Evolutionary conservation across 2,797 vertebrate species (phyloP), one percentile per base, ranked within the genome.

Genomic region (Lerista edwardsae): DNA sequence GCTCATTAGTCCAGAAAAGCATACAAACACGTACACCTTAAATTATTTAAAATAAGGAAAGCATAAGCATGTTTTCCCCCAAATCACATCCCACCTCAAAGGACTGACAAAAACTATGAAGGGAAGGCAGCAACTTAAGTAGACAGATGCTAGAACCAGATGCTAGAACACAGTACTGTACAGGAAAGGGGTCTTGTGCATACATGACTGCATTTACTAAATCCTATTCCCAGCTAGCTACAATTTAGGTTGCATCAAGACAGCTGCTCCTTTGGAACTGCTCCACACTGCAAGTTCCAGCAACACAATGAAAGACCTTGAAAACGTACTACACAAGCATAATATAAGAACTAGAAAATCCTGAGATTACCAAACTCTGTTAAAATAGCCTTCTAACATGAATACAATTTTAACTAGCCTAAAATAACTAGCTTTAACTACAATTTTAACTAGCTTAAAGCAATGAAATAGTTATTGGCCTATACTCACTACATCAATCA

Each of bases 1-100:
- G 2, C 39, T 80, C 8, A 55, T 75, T 84, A 90, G 81, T 75
- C 64, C 15, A 0, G 39, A 86, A 83, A 23, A 81, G 82, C 68
- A 81, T 10, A 29, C 78, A 67, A 87, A 77, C 77, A 88, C 86
- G 79, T 12, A 90, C 6, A 25, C 2, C 80, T 41, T 91, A 82
- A 89, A 80, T 91, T 78, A 87, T 44, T 86, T 87, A 90, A 77
- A 82, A 83, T 71, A 69, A 25, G 47, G 47, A 12, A 82, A 87
- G 47, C 41, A 79, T 83, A 23, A 29, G 5, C 6, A 62, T 31
- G 34, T 2, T 47, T 86, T 39, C 41, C 34, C 72, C 72, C 67
- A 79, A 82, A 57, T 44, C n/a, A 8, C 55, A 81, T 51, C 29
- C 78, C 1, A 67, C 27, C 51, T 57, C 0, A 2, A 80, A 21